Evolutionary conservation across 2,797 vertebrate genomes (phyloP).

Genomic region (Novumbra hubbsi): DNA sequence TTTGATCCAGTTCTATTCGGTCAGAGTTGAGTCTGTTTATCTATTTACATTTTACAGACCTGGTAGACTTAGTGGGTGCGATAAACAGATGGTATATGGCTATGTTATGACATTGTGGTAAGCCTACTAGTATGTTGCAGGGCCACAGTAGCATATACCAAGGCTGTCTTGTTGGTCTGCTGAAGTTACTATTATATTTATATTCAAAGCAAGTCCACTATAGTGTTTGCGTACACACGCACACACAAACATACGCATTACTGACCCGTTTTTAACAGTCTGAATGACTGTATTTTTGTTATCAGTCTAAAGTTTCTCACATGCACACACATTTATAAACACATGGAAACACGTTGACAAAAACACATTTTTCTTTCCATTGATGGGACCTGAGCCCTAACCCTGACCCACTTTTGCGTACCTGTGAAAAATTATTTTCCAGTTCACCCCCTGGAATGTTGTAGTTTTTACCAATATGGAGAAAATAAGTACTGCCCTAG

Average conservation of each 20-base stretch:
- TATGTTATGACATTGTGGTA: background rate
- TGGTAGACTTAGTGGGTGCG: background rate
- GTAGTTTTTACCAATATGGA: too few relatives aligned
- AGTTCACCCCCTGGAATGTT: too few relatives aligned
- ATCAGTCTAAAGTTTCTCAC: background rate
- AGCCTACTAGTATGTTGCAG: background rate
- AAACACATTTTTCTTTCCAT: background rate
- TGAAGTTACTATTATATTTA: background rate
- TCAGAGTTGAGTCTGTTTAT: background rate
- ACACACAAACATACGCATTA: background rate
- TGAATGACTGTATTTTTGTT: background rate
- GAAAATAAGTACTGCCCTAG: too few relatives aligned
- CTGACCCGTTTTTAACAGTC: background rate
- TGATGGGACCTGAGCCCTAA: too few relatives aligned
- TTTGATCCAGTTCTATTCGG: background rate
- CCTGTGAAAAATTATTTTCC: too few relatives aligned
- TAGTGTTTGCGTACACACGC: background rate
- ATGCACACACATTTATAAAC: background rate
- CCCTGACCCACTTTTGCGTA: too few relatives aligned
- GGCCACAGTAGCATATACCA: background rate
- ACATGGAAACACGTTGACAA: background rate
- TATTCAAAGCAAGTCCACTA: background rate
- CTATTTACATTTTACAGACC: background rate
- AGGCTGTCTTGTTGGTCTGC: background rate
- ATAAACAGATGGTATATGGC: background rate